Conservation (phyloP, 1,140 invertebrate genomes). For the Neelides sp. region DNA sequence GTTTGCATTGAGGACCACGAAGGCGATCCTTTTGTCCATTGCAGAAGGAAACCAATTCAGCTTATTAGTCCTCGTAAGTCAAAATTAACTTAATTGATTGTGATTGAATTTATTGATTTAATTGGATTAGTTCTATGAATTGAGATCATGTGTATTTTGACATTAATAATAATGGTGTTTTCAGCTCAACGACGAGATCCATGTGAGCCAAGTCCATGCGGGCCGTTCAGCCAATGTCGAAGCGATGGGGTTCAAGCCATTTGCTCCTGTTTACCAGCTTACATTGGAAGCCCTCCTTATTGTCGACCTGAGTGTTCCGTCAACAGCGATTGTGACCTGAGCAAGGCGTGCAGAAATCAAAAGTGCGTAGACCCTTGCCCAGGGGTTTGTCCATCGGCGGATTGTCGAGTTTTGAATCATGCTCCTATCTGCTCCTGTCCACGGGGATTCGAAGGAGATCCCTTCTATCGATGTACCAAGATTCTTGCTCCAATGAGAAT, state of each 20-base stretch:
- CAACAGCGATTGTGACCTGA: conserved; percentile 62
- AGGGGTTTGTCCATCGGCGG: conserved; percentile 40
- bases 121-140: neutral
- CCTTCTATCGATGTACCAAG: conserved; percentile 15
- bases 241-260: conserved; percentile 51
- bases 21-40: conserved; percentile 33
- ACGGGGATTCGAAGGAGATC: conserved; percentile 23
- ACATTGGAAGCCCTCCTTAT: conserved; percentile 57
- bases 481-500: conserved; percentile 32
- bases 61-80: too few species aligned
- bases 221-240: conserved; percentile 15
- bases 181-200: conserved; percentile 22
- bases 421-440: conserved; percentile 48
- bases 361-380: conserved; percentile 54
- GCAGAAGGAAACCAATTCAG: conserved; percentile 19
- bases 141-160: neutral
- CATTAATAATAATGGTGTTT: too few species aligned
- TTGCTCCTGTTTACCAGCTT: conserved; percentile 63
- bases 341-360: conserved; percentile 57
- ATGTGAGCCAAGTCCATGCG: conserved; percentile 19
- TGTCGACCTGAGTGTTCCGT: conserved; percentile 72
- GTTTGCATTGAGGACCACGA: conserved; percentile 33
- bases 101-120: too few species aligned
- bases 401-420: conserved; percentile 64
- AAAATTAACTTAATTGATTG: too few species aligned